Base-by-base conservation (phyloP, 1,140 invertebrate genomes). In the Drosophila busckii region DNA sequence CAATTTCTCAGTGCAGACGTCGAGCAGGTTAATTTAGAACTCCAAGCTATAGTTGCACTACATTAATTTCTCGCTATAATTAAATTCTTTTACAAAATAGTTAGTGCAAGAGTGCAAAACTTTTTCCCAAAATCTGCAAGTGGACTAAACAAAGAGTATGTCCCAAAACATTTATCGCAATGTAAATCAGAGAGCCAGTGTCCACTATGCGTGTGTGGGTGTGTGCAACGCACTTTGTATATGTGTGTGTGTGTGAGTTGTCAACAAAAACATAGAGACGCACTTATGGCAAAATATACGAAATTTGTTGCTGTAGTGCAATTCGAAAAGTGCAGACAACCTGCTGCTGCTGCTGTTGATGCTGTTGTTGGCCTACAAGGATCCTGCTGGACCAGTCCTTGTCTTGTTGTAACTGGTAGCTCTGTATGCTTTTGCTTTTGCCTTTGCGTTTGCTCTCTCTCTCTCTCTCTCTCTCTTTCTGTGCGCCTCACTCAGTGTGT, bases 231-330 rank as follows among this genome's bases (percentile, higher is more conserved):
- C n/a, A n/a, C n/a, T 48, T 15, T 20, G 8, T 26, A 10, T 29
- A 23, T 31, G 32, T 26, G 49, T 50, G 20, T 50, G 10, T 55
- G 40, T 44, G 31, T 45, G 8, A 76, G 71, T 76, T 78, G 71
- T 76, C 71, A 78, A 76, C 71, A 76, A 76, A 75, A 76, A 76
- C 71, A 76, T 67, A 76, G 71, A 76, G 71, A 76, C 71, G 71
- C 71, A 76, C 71, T 76, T 78, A 76, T 56, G 61, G 61, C 52
- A 42, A 65, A 66, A 66, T 78, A 78, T 41, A 50, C 55, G 71
- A 78, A 71, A 71, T 52, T 67, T 71, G 67, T 44, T 56, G 63
- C 26, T 58, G 52, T 26, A 67, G 15, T 13, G 26, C 17, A 28
- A 50, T 45, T 50, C 71, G 71, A 76, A 76, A 76, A 76, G 38